These are phyloP conservation scores for Coranthus polyacanthus DNA, from an alignment of 2,797 vertebrate genomes.

Conservation along the genomic window DNA sequence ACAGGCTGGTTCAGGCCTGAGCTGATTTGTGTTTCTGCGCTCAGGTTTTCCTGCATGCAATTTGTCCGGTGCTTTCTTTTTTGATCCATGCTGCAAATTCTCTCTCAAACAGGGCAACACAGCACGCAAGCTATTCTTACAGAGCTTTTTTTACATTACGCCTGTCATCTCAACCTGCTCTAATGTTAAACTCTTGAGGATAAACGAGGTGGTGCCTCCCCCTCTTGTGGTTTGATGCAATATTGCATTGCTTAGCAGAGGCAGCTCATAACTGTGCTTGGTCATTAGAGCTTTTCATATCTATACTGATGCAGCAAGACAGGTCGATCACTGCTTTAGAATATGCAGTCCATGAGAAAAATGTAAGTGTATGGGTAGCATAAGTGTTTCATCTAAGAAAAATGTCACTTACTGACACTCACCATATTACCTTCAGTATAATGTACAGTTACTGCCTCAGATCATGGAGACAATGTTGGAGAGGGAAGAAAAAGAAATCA, in stretches of 20 bases:
- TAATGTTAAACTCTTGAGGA: slow-evolving; percentile 53
- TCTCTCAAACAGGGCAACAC: slow-evolving; percentile 22
- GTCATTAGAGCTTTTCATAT: slow-evolving; percentile 47
- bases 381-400: slow-evolving; percentile 24
- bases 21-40: slow-evolving; percentile 70
- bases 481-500: slow-evolving; percentile 68
- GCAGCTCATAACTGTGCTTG: slow-evolving; percentile 21
- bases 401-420: slow-evolving; percentile 33
- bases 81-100: slow-evolving; percentile 59
- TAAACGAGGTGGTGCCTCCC: slow-evolving; percentile 71
- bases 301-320: slow-evolving; percentile 17
- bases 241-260: slow-evolving; percentile 66
- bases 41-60: slow-evolving; percentile 53
- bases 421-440: slow-evolving; percentile 29
- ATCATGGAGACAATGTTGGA: slow-evolving; percentile 60
- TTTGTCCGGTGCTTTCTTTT: slow-evolving; percentile 40
- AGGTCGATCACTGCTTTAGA: slow-evolving; percentile 24
- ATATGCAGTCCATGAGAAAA: slow-evolving; percentile 34
- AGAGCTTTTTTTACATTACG: slow-evolving; percentile 38
- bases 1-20: slow-evolving; percentile 46
- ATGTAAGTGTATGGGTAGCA: slow-evolving; percentile 4
- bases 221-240: slow-evolving; percentile 78
- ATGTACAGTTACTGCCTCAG: slow-evolving; percentile 51
- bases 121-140: slow-evolving; percentile 28
- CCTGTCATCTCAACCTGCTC: slow-evolving; percentile 51